Evolutionary conservation across 2,113 vertebrate species (phyloP).

Genomic region (Caloenas nicobarica): DNA sequence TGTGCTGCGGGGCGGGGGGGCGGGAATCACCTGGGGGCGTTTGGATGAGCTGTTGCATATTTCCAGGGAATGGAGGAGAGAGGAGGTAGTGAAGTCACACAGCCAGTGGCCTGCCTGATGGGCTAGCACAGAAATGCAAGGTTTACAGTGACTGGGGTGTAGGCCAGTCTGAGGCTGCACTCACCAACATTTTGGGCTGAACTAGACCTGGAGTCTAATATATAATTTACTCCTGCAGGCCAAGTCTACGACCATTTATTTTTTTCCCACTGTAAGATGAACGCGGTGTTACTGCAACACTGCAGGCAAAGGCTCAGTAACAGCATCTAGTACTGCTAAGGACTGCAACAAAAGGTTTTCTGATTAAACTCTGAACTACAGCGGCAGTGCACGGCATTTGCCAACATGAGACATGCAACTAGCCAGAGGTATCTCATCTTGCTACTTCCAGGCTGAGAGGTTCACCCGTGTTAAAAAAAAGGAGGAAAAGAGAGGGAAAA

Average conservation of each 20-base stretch:
- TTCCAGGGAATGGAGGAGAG: not conserved
- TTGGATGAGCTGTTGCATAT: fast-evolving
- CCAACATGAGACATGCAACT: not conserved
- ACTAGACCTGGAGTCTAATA: not conserved
- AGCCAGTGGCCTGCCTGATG: fast-evolving
- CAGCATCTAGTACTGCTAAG: not conserved
- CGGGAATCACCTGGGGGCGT: no score
- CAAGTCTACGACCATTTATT: not conserved
- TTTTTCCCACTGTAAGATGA: not conserved
- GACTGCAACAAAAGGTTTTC: not conserved
- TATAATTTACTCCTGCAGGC: not conserved
- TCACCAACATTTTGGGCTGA: fast-evolving
- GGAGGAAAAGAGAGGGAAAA: not conserved
- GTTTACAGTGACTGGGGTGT: not conserved
- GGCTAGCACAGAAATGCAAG: not conserved
- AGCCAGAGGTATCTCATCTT: not conserved
- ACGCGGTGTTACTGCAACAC: not conserved
- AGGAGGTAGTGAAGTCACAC: not conserved
- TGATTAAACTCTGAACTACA: not conserved
- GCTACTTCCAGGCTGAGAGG: not conserved
- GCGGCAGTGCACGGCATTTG: not conserved
- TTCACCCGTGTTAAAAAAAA: not conserved
- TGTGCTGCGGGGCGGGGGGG: not conserved
- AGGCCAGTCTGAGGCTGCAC: not conserved
- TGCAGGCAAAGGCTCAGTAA: not conserved